Percentiles rank a stretch among this genome's conserved stretches.
Evolutionary conservation across 2,113 vertebrate species (phyloP).

Genomic region (Anseranas semipalmata): DNA sequence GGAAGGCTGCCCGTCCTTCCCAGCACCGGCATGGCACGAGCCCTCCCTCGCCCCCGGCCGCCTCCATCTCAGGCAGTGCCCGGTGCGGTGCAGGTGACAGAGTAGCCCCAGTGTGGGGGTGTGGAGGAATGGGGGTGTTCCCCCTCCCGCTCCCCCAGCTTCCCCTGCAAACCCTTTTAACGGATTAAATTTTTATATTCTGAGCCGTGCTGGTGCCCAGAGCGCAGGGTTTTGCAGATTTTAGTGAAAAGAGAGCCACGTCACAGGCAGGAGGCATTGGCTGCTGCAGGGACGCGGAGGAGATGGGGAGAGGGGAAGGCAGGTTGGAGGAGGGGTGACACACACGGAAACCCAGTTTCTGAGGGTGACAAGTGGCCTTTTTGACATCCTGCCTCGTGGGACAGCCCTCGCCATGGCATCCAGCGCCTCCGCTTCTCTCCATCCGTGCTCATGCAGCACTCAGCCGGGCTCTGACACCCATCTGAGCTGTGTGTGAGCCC

Average conservation of each 20-base stretch:
- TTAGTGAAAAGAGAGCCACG: background rate
- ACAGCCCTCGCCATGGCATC: background rate
- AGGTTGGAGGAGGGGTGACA: background rate
- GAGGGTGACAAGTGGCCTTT: background rate
- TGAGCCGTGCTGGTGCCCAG: background rate
- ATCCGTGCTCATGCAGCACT: background rate
- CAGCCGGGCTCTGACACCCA: background rate
- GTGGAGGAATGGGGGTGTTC: background rate
- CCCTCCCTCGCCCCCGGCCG: fast-evolving
- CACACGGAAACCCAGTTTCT: background rate
- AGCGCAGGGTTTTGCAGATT: background rate
- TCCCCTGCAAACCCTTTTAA: background rate
- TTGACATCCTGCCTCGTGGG: background rate
- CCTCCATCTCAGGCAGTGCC: background rate
- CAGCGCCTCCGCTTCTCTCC: background rate
- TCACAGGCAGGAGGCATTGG: background rate
- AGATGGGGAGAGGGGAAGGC: background rate
- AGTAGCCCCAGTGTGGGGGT: background rate
- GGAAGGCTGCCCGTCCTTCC: background rate
- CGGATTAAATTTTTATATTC: conserved; percentile 41
- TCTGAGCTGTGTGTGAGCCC: fast-evolving
- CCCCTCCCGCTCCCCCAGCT: background rate
- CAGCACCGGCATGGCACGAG: background rate
- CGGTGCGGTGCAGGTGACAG: background rate
- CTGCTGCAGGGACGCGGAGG: background rate